These are phyloP conservation scores for Oscheius sp. DNA, from an alignment of 1,140 invertebrate species.

Conservation along the genomic window DNA sequence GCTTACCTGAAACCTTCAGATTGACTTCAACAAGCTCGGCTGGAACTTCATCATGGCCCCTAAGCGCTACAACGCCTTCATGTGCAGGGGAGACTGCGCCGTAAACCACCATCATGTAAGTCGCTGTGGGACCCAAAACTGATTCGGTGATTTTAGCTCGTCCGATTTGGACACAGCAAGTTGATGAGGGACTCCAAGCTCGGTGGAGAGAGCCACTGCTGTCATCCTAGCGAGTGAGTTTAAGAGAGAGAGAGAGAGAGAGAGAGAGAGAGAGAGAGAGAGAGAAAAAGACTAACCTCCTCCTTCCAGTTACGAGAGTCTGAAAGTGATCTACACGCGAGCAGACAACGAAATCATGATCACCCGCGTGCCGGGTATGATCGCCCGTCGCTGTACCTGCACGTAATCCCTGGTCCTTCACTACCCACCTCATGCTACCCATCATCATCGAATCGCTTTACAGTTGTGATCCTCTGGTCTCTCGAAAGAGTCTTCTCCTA, in stretches of 20 bases:
- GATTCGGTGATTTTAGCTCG: too few species aligned
- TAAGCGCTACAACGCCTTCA: constrained; percentile 15
- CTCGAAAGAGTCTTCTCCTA: too few species aligned
- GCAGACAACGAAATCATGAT: background rate
- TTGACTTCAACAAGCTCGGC: constrained; percentile 24
- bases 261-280: background rate
- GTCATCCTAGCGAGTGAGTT: constrained; percentile 10
- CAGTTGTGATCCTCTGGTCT: too few species aligned
- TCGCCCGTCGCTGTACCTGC: constrained; percentile 14
- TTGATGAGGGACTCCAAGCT: background rate
- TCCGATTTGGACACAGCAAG: background rate
- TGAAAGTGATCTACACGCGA: constrained; percentile 12
- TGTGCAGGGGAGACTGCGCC: constrained; percentile 26
- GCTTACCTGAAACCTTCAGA: background rate
- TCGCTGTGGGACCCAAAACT: too few species aligned
- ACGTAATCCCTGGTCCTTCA: too few species aligned
- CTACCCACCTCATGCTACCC: too few species aligned
- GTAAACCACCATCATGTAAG: background rate
- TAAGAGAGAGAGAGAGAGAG: background rate
- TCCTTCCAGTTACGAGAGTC: constrained; percentile 9
- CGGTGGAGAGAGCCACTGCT: background rate
- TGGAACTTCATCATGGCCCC: constrained; percentile 27
- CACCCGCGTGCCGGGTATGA: constrained; percentile 18
- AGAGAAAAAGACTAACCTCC: background rate
- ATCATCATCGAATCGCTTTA: too few species aligned